These are phyloP conservation scores for Pachycephus smyrnensis DNA, from an alignment of 2,888 invertebrate genomes.

Conservation along the genomic window DNA sequence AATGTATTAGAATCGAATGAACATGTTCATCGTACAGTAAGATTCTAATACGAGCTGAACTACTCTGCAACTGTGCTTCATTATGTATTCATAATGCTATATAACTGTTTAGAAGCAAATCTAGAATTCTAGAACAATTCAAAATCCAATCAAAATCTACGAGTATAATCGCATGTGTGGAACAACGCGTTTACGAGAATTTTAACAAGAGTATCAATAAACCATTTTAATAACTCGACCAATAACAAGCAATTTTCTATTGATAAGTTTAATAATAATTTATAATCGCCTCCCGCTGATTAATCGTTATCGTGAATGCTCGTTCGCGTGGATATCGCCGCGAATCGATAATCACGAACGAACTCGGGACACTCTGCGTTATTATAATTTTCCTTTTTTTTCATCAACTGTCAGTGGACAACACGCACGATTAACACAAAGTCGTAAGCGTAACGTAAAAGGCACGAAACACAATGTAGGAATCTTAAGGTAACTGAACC, in stretches of 20 bases:
- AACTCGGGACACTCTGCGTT: too few species aligned
- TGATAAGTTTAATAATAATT: not conserved
- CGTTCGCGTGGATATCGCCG: not conserved
- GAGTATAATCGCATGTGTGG: not conserved
- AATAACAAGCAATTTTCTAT: not conserved
- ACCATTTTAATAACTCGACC: not conserved
- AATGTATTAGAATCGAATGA: not conserved
- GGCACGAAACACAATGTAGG: constrained; percentile 74
- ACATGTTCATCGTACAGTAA: not conserved
- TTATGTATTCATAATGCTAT: not conserved
- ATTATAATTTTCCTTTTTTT: not conserved
- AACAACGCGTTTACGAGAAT: not conserved
- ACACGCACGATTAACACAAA: constrained; percentile 39
- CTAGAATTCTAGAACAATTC: not conserved
- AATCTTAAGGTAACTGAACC: constrained; percentile 65
- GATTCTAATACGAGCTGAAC: not conserved
- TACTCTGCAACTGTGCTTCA: not conserved
- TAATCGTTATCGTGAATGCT: not conserved
- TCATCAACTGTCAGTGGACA: constrained; percentile 27
- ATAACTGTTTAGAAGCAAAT: not conserved
- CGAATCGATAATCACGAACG: not conserved
- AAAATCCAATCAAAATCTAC: not conserved
- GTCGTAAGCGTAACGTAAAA: constrained; percentile 70
- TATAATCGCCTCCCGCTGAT: not conserved
- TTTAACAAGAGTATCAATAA: not conserved